Evolutionary conservation across 2,888 invertebrate genomes (phyloP), one percentile per base, ranked within the genome.

Genomic region (Eupithecia abbreviata): DNA sequence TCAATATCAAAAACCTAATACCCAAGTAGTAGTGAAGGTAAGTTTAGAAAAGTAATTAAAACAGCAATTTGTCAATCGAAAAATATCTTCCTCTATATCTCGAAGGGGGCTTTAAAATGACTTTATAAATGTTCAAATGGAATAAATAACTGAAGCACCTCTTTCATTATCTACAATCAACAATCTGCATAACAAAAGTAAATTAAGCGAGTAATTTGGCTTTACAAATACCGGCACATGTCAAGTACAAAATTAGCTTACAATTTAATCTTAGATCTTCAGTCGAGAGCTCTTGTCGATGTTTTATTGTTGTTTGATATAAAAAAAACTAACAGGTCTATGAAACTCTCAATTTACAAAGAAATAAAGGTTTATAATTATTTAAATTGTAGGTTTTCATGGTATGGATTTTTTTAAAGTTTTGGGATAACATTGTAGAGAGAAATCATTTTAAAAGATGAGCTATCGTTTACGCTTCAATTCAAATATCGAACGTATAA

Each of bases 161-260:
- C 90, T 92, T 87, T 81, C 78, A 85, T 85, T 91, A 94, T 94
- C 93, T 82, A 82, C 82, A 82, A 90, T 90, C 90, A 84, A 82
- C 87, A 86, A 88, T 88, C 85, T 87, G 82, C 84, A 87, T 88
- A 91, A 90, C 88, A 85, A 85, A 87, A 85, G 82, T 84, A 91
- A 93, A 94, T 92, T 93, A 91, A 90, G 89, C 90, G 90, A 86
- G 86, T 90, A 90, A 93, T 91, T 91, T 86, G 83, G 90, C 88
- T 88, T 58, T 49, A 85, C 87, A 89, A 85, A 85, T 82, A 83
- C 82, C 83, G 84, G 86, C 89, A 87, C 86, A 90, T 84, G 91
- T 90, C 91, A 91, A 93, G 92, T 88, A 89, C 86, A 70, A 85
- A 90, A 89, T 90, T 90, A 88, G 85, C 85, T 86, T 86, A 85